Base-by-base conservation (phyloP, 2,888 invertebrate genomes). In the Strigamia maritima region DNA sequence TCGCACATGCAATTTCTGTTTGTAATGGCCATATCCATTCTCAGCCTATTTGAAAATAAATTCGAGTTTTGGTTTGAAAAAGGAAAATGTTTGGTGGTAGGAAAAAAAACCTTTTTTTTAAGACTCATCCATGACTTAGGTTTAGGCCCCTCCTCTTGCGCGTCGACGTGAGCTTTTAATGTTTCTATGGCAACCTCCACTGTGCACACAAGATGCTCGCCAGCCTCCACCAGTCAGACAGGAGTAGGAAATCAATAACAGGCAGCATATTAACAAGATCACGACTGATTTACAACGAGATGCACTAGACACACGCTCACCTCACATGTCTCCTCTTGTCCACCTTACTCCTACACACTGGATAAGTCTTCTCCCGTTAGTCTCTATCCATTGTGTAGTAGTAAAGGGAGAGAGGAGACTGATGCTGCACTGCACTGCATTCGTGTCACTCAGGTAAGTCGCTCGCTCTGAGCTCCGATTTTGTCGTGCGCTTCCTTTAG, bases 181-280 rank as follows among this genome's bases (percentile, higher is more conserved):
- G 75, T 75, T 38, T 38, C 75, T 40, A 75, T 75, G 75, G 75
- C 75, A 75, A 75, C 65, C 75, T 75, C 75, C 75, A 75, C 40
- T 75, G 65, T 65, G 65, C 65, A 65, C 75, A 40, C 75, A 75
- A 75, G 75, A 75, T 75, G 75, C 75, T 75, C 38, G 75, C 75
- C 75, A 65, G 65, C 65, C 65, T 65, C 65, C 24, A 65, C 65
- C 65, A 65, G 65, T 65, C 65, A 65, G 65, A 65, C 65, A 65
- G 65, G 75, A 75, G 75, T 38, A 75, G 75, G 75, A 38, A 75
- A 75, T 75, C 75, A 75, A 75, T 75, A 75, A 75, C 35, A 75
- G 75, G 75, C 75, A 75, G 75, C 75, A 75, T 75, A 75, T 75
- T 75, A 75, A 75, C 75, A 40, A 75, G 75, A 75, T 75, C 75